These are phyloP conservation scores for Dufourea novaeangliae DNA, from an alignment of 1,140 invertebrate species.

Conservation along the genomic window DNA sequence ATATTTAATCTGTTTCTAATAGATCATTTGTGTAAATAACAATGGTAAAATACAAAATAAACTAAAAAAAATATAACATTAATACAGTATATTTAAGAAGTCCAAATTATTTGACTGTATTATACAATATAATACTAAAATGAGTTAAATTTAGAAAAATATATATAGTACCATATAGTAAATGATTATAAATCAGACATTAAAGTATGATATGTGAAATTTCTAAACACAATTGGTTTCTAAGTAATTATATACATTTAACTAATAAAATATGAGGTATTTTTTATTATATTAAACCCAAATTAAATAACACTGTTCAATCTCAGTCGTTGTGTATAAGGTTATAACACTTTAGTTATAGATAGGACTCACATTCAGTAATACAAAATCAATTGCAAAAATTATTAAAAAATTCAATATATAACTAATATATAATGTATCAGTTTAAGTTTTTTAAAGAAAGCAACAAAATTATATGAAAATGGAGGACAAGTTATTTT, in stretches of 20 bases:
- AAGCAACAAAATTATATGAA: neutral
- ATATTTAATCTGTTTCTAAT: too few relatives aligned
- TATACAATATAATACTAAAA: too few relatives aligned
- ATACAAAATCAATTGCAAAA: neutral
- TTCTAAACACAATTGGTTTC: neutral
- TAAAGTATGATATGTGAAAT: neutral
- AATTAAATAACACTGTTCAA: neutral
- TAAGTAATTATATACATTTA: neutral
- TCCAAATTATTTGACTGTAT: too few relatives aligned
- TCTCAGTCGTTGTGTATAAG: neutral
- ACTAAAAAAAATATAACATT: neutral
- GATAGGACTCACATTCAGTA: neutral
- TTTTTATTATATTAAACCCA: too few relatives aligned
- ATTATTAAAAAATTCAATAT: neutral
- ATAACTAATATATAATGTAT: neutral
- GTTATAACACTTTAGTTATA: neutral
- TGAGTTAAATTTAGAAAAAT: too few relatives aligned
- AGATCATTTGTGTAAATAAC: too few relatives aligned
- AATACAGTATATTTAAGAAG: neutral
- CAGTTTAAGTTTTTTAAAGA: neutral
- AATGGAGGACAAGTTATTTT: neutral
- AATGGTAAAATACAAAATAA: neutral
- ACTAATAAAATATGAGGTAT: neutral
- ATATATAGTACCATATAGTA: too few relatives aligned
- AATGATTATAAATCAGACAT: neutral